phyloP scores from a whole-genome alignment of 2,113 vertebrate species.

The Cathartes aura region DNA sequence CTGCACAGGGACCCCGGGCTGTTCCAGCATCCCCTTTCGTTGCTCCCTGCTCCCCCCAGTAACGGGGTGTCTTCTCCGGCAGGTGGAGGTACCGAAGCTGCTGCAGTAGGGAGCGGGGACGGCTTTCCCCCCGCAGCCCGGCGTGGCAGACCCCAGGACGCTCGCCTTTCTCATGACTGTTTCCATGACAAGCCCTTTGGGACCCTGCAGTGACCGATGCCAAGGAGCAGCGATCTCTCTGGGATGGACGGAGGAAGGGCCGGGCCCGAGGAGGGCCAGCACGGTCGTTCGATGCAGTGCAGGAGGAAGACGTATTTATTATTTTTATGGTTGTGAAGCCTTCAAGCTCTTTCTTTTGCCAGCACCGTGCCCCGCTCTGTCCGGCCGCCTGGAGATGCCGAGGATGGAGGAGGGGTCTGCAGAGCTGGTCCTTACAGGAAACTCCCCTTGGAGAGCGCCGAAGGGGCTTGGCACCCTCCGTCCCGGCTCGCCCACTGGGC shows the following conservation, averaged over 20 bases:
- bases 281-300: neutral
- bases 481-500: neutral
- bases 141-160: neutral
- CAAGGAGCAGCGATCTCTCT: conserved; percentile 12
- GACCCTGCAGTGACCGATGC: neutral
- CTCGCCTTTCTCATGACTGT: conserved; percentile 2
- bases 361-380: neutral
- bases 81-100: conserved; percentile 92
- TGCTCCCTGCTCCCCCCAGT: neutral
- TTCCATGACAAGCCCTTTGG: conserved; percentile 15
- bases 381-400: accelerated
- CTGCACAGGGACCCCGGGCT: neutral
- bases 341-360: neutral
- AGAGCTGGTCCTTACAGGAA: neutral
- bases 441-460: accelerated
- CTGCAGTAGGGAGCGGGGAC: conserved; percentile 75
- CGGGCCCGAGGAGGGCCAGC: neutral
- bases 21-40: neutral
- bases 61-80: neutral
- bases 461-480: neutral
- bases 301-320: conserved; percentile 49
- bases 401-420: neutral
- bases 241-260: neutral
- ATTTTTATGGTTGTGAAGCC: neutral
- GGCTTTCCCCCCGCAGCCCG: neutral